phyloP scores from a whole-genome alignment of 2,888 invertebrate genomes.

The Ectemnius lituratus region DNA sequence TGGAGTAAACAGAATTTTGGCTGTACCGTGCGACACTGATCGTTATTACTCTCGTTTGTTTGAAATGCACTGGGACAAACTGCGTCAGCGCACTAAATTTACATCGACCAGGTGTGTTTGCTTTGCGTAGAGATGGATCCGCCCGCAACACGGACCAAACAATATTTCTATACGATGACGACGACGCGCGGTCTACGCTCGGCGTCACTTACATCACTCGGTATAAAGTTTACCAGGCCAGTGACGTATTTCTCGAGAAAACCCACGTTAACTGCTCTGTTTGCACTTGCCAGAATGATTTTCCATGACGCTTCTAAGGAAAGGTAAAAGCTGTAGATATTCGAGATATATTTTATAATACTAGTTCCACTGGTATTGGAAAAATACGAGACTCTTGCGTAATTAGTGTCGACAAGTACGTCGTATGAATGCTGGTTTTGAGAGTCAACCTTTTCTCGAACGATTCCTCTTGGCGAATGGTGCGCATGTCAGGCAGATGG shows the following conservation, averaged over 20 bases:
- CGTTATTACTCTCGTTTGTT: constrained; percentile 10
- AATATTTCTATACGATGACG: background rate
- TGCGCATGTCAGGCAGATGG: constrained; percentile 57
- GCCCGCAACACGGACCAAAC: background rate
- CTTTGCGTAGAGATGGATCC: too few species aligned
- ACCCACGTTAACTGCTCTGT: too few species aligned
- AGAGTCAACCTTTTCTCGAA: constrained; percentile 47
- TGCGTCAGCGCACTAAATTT: constrained; percentile 29
- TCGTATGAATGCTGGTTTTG: constrained; percentile 5
- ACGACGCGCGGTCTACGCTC: background rate
- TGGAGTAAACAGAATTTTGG: constrained; percentile 29
- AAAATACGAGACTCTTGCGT: constrained; percentile 52
- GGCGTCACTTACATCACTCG: background rate
- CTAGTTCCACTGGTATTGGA: constrained; percentile 34
- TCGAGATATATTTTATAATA: background rate
- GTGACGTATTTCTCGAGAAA: too few species aligned
- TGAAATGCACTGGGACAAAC: constrained; percentile 1
- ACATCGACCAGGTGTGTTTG: constrained; percentile 14
- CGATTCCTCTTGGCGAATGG: constrained; percentile 26
- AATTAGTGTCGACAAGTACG: constrained; percentile 45
- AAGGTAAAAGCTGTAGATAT: background rate
- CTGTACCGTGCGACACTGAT: constrained; percentile 15
- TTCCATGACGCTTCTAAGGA: background rate
- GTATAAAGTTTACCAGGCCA: background rate
- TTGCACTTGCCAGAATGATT: background rate